phyloP scores from a whole-genome alignment of 2,888 invertebrate genomes.

The Cyrtodaria siliqua region DNA sequence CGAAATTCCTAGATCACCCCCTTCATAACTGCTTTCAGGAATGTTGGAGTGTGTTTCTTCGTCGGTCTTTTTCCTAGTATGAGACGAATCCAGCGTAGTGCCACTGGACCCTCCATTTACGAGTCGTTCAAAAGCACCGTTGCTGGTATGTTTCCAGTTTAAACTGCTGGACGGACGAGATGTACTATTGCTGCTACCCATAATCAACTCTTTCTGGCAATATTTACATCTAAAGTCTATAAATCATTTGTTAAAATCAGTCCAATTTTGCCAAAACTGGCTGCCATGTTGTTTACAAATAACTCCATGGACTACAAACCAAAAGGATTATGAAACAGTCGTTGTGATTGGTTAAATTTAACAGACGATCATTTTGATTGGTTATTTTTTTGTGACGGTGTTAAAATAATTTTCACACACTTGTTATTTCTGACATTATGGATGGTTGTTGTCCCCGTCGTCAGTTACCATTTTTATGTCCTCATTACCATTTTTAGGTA shows the following conservation, averaged over 20 bases:
- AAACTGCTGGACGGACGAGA: conserved; percentile 12
- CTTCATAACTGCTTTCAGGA: conserved; percentile 68
- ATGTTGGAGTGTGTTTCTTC: conserved; percentile 59
- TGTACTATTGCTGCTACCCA: conserved; percentile 52
- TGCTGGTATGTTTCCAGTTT: conserved; percentile 6
- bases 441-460: too few species aligned
- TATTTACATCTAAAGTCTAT: background rate
- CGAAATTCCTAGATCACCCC: conserved; percentile 66
- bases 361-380: conserved; percentile 15
- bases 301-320: conserved; percentile 50
- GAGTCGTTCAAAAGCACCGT: conserved; percentile 18
- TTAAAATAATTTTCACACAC: too few species aligned
- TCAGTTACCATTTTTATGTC: too few species aligned
- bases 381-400: conserved; percentile 5
- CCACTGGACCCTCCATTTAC: conserved; percentile 47
- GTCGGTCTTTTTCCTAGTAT: conserved; percentile 43
- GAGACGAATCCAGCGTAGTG: conserved; percentile 50
- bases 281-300: conserved; percentile 63
- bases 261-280: background rate
- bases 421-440: too few species aligned
- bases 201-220: background rate
- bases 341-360: conserved; percentile 13
- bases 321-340: conserved; percentile 1
- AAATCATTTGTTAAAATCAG: background rate
- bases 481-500: too few species aligned